Percentiles rank a stretch among this genome's conserved stretches.
Evolutionary conservation across 2,888 invertebrate genomes (phyloP).

Genomic region (Phlogophora meticulosa): DNA sequence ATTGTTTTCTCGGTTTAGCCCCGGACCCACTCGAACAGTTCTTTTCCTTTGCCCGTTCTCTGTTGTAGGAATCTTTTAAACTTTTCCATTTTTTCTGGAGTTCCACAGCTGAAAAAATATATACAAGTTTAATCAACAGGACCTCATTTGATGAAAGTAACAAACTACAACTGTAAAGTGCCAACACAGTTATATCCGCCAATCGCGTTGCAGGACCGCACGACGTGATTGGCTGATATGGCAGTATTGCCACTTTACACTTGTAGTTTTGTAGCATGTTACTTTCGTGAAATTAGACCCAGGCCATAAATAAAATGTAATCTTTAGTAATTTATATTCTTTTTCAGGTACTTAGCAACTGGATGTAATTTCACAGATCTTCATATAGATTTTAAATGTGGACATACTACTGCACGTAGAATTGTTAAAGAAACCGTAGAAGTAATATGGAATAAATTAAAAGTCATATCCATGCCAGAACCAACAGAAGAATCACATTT

Average conservation of each 20-base stretch:
- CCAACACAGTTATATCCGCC: conserved; percentile 5
- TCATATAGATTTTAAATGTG: conserved; percentile 27
- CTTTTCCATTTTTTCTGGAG: conserved; percentile 12
- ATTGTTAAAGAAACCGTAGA: conserved; percentile 40
- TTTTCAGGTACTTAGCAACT: conserved; percentile 40
- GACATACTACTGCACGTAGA: conserved; percentile 30
- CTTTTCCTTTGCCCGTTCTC: conserved; percentile 3
- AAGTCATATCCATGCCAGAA: conserved; percentile 41
- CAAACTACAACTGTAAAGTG: conserved; percentile 6
- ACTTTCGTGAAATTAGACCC: conserved; percentile 16
- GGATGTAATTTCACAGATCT: conserved; percentile 40
- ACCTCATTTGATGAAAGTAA: conserved; percentile 8
- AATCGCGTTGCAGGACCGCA: conserved; percentile 9
- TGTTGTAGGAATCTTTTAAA: conserved; percentile 10
- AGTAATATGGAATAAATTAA: conserved; percentile 41
- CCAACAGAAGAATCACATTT: conserved; percentile 41
- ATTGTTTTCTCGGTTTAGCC: too few species aligned
- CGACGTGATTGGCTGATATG: conserved; percentile 9
- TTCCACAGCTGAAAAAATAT: conserved; percentile 10
- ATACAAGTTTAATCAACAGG: too few species aligned
- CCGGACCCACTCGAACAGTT: conserved; percentile 6
- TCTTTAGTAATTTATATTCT: conserved; percentile 11
- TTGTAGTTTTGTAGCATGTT: conserved; percentile 15
- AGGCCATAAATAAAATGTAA: conserved; percentile 17
- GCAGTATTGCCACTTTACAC: conserved; percentile 18